Base-by-base conservation (phyloP, 2,113 vertebrate species). In the Thomomys bottae region DNA sequence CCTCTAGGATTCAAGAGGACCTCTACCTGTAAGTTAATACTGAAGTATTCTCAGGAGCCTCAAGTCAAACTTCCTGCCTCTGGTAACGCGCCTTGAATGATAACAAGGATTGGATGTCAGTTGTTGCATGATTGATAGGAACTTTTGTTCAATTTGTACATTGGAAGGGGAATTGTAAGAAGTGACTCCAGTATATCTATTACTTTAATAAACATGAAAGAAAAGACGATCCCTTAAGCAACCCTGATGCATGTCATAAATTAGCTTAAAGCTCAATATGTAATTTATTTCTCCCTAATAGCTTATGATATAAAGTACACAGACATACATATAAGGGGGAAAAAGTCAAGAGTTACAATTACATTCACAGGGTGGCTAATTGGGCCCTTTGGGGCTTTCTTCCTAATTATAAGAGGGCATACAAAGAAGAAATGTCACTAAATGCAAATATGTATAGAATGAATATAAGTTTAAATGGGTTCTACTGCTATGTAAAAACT, bases 341-440 rank as follows among this genome's bases (percentile, higher is more conserved):
- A 95, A 96, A 96, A 94, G 95, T 97, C 70, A 97, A 92, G 92
- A 97, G 87, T 97, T 97, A 98, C 97, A 97, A 98, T 98, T 98
- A 97, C 94, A 96, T 97, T 98, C 97, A 97, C 95, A 97, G 98
- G 97, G 97, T 97, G 86, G 94, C 93, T 98, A 98, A 98, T 98
- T 98, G 97, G 97, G 97, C 97, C 97, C 97, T 97, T 97, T 75
- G 97, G 97, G 98, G 96, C 97, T 92, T 97, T 92, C 87, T 91
- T 96, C 94, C 97, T 98, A 98, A 98, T 98, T 98, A 98, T 95
- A 97, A 96, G 87, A 96, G 84, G 67, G 83, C 91, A 96, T 80
- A 92, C 88, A 97, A 96, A 97, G 97, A 97, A 97, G 96, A 96
- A 97, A 97, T 96, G 97, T 94, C 88, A 96, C 95, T 94, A 95